These are phyloP conservation scores for Cherax quadricarinatus DNA, from an alignment of 1,140 invertebrate genomes.

Conservation along the genomic window DNA sequence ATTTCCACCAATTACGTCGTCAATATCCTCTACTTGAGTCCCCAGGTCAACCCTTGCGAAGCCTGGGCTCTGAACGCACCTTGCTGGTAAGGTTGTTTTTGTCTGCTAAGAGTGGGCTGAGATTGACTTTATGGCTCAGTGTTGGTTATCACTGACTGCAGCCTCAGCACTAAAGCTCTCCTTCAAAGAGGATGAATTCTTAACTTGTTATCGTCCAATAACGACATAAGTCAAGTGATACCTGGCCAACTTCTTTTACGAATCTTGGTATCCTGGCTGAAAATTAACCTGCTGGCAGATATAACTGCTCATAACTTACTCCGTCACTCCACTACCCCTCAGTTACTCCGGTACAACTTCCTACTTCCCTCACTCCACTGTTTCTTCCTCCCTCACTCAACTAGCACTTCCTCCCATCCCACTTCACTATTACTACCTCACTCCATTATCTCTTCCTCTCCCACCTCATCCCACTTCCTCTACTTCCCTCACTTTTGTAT, in stretches of 20 bases:
- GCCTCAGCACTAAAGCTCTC: neutral
- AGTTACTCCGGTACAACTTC: neutral
- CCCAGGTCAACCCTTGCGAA: neutral
- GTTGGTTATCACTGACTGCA: neutral
- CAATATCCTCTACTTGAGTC: conserved; percentile 9
- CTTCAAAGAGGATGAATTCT: conserved; percentile 15
- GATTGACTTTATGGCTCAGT: neutral
- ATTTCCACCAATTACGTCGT: conserved; percentile 20
- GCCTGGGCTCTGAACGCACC: neutral
- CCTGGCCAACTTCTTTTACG: neutral
- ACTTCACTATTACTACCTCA: neutral
- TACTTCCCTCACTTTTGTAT: too few relatives aligned
- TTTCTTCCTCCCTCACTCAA: neutral
- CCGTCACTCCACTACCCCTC: neutral
- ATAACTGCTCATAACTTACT: neutral
- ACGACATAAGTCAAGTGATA: neutral
- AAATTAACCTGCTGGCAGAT: too few relatives aligned
- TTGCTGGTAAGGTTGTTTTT: neutral
- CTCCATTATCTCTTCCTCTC: neutral
- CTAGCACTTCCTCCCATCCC: neutral
- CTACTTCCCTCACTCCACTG: neutral
- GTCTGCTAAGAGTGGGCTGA: neutral
- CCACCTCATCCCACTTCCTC: too few relatives aligned
- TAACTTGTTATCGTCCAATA: neutral
- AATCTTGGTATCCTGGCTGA: too few relatives aligned